Evolutionary conservation across 2,888 invertebrate genomes (phyloP).

Genomic region (Lasioglossum leucozonium): DNA sequence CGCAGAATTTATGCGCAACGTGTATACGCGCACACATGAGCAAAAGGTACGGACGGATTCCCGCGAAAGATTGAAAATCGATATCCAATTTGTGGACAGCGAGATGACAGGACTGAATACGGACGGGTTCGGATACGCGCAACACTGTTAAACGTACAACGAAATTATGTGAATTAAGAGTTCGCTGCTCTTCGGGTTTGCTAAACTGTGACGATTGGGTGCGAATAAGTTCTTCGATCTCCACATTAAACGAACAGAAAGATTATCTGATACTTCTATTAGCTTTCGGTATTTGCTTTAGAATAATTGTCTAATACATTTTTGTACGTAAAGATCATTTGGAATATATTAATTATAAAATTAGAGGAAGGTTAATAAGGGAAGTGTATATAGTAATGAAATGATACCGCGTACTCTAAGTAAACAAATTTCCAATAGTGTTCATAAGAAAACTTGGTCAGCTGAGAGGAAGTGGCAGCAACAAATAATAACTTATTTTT

Average conservation of each 20-base stretch:
- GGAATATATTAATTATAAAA: not conserved
- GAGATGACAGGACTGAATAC: conserved; percentile 15
- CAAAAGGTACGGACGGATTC: conserved; percentile 18
- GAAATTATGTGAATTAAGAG: conserved; percentile 15
- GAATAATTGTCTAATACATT: not conserved
- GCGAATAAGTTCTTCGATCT: not conserved
- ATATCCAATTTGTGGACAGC: conserved; percentile 46
- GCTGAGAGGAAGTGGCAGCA: not conserved
- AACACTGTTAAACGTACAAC: conserved; percentile 10
- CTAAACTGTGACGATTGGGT: not conserved
- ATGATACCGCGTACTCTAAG: not conserved
- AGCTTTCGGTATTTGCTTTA: not conserved
- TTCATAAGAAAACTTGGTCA: not conserved
- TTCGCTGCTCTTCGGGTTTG: not conserved
- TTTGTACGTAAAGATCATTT: not conserved
- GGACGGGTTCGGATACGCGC: conserved; percentile 12
- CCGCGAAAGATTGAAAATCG: conserved; percentile 50
- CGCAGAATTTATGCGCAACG: conserved; percentile 14
- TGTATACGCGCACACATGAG: not conserved
- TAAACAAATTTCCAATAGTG: not conserved
- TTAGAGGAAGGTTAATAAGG: not conserved
- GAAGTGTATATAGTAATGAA: not conserved
- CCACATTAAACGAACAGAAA: not conserved
- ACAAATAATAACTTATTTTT: not conserved
- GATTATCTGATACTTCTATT: not conserved